Percentiles rank a stretch among this genome's conserved stretches.
These are phyloP conservation scores for Rhyacophila brunnea DNA, from an alignment of 1,140 invertebrate species.

Conservation along the genomic window DNA sequence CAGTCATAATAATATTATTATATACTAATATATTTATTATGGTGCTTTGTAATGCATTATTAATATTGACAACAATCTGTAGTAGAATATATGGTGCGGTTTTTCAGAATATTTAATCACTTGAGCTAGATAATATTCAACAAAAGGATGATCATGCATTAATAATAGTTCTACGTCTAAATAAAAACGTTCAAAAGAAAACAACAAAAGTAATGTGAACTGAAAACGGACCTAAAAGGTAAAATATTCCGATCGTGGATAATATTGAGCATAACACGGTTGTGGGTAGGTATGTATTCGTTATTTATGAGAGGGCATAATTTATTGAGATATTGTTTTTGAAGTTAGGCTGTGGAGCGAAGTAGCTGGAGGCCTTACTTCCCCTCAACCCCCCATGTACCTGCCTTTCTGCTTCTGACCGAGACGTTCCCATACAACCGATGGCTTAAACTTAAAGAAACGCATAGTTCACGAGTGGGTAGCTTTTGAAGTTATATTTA, in stretches of 20 bases:
- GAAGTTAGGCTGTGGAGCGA: conserved; percentile 26
- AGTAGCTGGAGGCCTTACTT: conserved; percentile 23
- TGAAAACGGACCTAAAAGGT: conserved; percentile 14
- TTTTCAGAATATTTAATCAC: too few species aligned
- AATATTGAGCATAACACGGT: conserved; percentile 27
- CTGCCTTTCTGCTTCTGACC: neutral
- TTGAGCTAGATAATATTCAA: too few species aligned
- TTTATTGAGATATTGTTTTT: conserved; percentile 37
- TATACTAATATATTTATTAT: too few species aligned
- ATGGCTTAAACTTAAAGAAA: neutral
- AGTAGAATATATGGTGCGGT: too few species aligned
- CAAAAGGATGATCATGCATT: too few species aligned
- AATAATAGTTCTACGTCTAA: conserved; percentile 3
- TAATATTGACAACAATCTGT: too few species aligned
- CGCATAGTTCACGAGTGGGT: conserved; percentile 12
- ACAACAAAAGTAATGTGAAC: conserved; percentile 12
- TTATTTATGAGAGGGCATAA: conserved; percentile 35
- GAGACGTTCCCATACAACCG: too few species aligned
- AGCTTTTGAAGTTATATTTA: too few species aligned
- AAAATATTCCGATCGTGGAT: conserved; percentile 20
- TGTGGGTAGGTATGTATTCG: conserved; percentile 24
- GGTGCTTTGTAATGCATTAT: too few species aligned
- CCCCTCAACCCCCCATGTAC: neutral
- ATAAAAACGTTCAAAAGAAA: neutral
- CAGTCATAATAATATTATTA: too few species aligned